Evolutionary conservation across 1,140 invertebrate species (phyloP).

Genomic region (Oryzaephilus surinamensis): DNA sequence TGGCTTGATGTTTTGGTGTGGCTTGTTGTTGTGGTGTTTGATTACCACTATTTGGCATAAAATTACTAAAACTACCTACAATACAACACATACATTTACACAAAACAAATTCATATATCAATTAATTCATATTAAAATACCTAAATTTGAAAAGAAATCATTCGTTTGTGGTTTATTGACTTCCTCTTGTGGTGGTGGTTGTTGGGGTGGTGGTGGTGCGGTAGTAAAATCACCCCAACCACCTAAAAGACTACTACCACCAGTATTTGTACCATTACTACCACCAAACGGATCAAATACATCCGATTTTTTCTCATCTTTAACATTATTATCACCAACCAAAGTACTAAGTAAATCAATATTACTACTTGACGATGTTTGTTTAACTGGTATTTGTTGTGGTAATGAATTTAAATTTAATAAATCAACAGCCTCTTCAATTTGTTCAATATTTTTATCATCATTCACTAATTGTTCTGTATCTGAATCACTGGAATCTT

Average conservation of each 20-base stretch:
- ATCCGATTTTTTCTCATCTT: constrained; percentile 1
- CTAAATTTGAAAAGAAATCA: constrained; percentile 47
- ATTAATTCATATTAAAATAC: constrained; percentile 13
- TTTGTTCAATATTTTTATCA: background rate
- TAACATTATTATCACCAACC: constrained; percentile 16
- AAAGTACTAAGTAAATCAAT: constrained; percentile 56
- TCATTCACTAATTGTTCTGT: constrained; percentile 10
- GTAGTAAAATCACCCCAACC: constrained; percentile 23
- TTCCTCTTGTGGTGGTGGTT: constrained; percentile 11
- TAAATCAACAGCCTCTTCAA: constrained; percentile 38
- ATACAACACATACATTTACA: background rate
- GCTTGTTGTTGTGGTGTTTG: constrained; percentile 35
- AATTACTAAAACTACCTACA: too few species aligned
- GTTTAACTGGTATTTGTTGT: constrained; percentile 6
- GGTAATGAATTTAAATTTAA: constrained; percentile 39
- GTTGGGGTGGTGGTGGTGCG: constrained; percentile 4
- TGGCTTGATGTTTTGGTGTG: constrained; percentile 33
- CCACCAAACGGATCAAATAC: constrained; percentile 35
- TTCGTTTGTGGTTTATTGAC: constrained; percentile 19
- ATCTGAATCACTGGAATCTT: constrained; percentile 27
- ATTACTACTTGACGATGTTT: constrained; percentile 34
- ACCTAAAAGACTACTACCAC: constrained; percentile 18
- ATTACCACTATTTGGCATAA: constrained; percentile 27
- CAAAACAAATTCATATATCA: constrained; percentile 10
- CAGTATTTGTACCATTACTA: constrained; percentile 20